Conservation (phyloP, 2,113 vertebrate species). For the cat (Felis catus) region F.catus_Fca126_mat1.0 CM031420.1:56661001-56661500, state of each 20-base stretch:
- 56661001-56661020: not conserved
- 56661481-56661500: not conserved
- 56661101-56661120: not conserved
- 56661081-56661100: not conserved
- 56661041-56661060: not conserved
- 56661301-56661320: not conserved
- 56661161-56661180: not conserved
- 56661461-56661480: not conserved
- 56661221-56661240: not conserved
- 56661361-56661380: not conserved
- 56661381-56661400: not conserved
- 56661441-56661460: not conserved
- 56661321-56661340: not conserved
- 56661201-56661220: not conserved
- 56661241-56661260: not conserved
- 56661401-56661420: not conserved
- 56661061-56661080: not conserved
- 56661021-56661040: not conserved
- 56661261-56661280: not conserved
- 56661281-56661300: not conserved
- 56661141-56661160: not conserved
- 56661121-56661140: slow-evolving; percentile 20
- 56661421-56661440: not conserved
- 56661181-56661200: not conserved
- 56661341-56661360: not conserved